A percentile compares a stretch with the other conserved stretches of the same genome.
phyloP scores from a whole-genome alignment of 2,113 vertebrate species.

The Ovibos moschatus region DNA sequence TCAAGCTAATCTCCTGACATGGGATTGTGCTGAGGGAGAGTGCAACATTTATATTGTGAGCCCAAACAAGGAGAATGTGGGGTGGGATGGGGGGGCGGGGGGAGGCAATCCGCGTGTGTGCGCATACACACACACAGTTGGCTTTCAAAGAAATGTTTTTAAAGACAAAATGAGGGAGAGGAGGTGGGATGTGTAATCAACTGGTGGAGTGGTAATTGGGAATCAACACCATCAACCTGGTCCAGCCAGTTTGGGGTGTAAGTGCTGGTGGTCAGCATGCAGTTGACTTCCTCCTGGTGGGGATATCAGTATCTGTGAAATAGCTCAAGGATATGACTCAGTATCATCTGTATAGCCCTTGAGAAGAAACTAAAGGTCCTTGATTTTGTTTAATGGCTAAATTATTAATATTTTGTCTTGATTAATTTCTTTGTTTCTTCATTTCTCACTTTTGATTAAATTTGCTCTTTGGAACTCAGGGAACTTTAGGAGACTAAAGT shows the following conservation, averaged over 20 bases:
- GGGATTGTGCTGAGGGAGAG: neutral
- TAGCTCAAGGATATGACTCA: neutral
- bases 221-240: neutral
- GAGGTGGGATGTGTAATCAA: neutral
- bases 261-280: neutral
- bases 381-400: neutral
- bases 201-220: neutral
- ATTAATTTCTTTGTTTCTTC: neutral
- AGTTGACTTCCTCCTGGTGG: neutral
- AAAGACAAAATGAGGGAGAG: no score
- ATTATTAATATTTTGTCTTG: neutral
- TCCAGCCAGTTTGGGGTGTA: neutral
- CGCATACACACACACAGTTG: neutral
- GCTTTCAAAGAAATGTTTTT: neutral
- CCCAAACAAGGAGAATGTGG: neutral
- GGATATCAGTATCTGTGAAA: neutral
- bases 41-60: neutral
- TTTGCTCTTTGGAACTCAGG: neutral
- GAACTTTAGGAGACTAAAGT: neutral
- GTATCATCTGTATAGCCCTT: neutral
- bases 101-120: accelerated
- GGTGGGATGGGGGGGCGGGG: neutral
- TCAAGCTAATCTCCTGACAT: neutral
- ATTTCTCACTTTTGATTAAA: neutral
- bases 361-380: neutral